Base-by-base conservation (phyloP, 53 echinoderm and acorn worm species). In the Patiria pectinifera region DNA sequence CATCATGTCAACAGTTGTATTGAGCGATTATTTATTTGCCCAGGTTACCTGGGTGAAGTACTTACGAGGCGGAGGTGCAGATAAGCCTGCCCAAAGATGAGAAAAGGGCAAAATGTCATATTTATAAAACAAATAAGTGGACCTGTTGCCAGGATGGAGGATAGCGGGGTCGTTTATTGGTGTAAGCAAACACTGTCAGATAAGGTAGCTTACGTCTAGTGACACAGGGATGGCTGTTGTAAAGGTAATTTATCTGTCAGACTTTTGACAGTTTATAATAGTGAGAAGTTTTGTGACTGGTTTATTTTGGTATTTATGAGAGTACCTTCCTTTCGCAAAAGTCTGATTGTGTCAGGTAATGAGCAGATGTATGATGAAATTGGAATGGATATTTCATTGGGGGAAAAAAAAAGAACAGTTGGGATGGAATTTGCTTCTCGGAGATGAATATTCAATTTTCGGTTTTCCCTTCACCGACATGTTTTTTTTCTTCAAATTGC, bases 21-120 rank as follows among this genome's bases (percentile, higher is more conserved):
- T 74, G 22, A 9, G 19, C 4, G 74, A 24, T 69, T 85, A 69
- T 85, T 85, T 85, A 85, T 85, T 85, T 69, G 85, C 59, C 4
- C 63, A 83, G 59, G 61, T 85, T 18, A 21, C 45, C 11, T 18
- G 69, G 85, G 74, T 74, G 74, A 74, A 74, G 74, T 23, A 66
- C 66, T 66, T 66, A 60, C 2, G 60, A 60, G 15, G 3, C 66
- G 1, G 66, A 66, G 66, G 66, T 5, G 66, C 15, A 66, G 3
- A 66, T 66, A 66, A 16, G 15, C 66, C 14, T 66, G 0, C 66
- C 6, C 66, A 18, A 16, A 66, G 66, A 66, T 66, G 66, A 66
- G 15, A 18, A 66, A 18, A 66, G 66, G 66, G 13, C 66, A 66
- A 66, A 66, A 15, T 66, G 66, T 66, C 66, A 11, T 14, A 66